These are phyloP conservation scores for Leptopilina syphax DNA, from an alignment of 2,888 invertebrate genomes.

Conservation along the genomic window DNA sequence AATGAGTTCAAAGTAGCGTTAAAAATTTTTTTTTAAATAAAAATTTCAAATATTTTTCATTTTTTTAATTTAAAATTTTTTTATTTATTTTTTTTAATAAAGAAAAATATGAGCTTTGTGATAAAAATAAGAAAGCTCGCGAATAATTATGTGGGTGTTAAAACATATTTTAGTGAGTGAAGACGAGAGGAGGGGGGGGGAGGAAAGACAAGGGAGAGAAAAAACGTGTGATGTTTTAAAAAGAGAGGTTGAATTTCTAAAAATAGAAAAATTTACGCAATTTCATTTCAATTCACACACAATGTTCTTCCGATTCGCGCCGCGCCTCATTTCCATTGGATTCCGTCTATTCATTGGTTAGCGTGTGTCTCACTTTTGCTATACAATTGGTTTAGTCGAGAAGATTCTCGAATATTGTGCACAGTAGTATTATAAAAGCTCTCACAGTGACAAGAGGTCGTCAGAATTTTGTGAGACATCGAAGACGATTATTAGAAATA, in stretches of 20 bases:
- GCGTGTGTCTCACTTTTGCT: background rate
- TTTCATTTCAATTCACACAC: slow-evolving; percentile 2
- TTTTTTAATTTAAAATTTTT: background rate
- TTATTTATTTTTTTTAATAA: no score
- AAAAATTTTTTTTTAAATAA: background rate
- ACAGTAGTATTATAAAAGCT: slow-evolving; percentile 56
- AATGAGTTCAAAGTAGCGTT: background rate
- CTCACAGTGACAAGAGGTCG: slow-evolving; percentile 8
- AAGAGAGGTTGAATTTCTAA: background rate
- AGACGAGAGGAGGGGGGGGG: no score
- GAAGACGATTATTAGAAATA: background rate
- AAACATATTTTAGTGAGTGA: no score
- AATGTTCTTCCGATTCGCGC: slow-evolving; percentile 8
- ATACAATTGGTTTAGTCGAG: slow-evolving; percentile 54
- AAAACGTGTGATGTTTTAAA: no score
- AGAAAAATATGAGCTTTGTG: background rate
- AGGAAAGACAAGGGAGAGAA: background rate
- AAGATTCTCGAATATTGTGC: slow-evolving; percentile 61
- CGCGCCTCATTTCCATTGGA: slow-evolving; percentile 10
- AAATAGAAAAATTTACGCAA: slow-evolving; percentile 24
- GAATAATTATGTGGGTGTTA: background rate
- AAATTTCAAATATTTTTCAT: no score
- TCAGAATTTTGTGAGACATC: slow-evolving; percentile 38
- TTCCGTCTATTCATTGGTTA: slow-evolving; percentile 7
- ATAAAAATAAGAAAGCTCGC: slow-evolving; percentile 1